These are phyloP conservation scores for Brachionus calyciflorus DNA, from an alignment of 1,140 invertebrate species.

Conservation along the genomic window DNA sequence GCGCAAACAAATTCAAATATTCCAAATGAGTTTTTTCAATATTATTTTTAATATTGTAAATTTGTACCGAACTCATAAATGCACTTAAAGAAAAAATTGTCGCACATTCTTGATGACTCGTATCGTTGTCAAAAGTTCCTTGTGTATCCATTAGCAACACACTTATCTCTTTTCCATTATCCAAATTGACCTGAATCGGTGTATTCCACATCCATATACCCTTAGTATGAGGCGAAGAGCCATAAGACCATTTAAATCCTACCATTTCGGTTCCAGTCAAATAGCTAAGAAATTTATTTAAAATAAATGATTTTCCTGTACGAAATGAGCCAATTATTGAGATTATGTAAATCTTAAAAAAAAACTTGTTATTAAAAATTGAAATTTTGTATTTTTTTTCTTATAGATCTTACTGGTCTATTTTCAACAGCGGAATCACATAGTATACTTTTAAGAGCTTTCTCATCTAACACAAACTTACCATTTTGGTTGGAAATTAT, in stretches of 20 bases:
- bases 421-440: background rate
- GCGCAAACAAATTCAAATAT: slow-evolving; percentile 24
- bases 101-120: background rate
- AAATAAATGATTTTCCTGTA: slow-evolving; percentile 82
- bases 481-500: slow-evolving; percentile 18
- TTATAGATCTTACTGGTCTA: background rate
- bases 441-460: background rate
- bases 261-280: background rate
- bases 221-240: slow-evolving; percentile 81
- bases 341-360: background rate
- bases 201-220: slow-evolving; percentile 87
- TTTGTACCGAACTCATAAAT: slow-evolving; percentile 6
- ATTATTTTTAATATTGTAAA: slow-evolving; percentile 36
- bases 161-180: background rate
- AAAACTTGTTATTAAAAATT: background rate
- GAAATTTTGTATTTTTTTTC: background rate
- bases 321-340: slow-evolving; percentile 77
- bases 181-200: slow-evolving; percentile 65
- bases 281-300: slow-evolving; percentile 65
- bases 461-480: background rate
- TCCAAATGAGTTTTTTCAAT: slow-evolving; percentile 20
- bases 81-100: slow-evolving; percentile 14
- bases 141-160: slow-evolving; percentile 32
- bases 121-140: slow-evolving; percentile 29
- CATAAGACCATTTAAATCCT: slow-evolving; percentile 18